phyloP scores from a whole-genome alignment of 1,140 invertebrate genomes.

The Neotoxoptera formosana region DNA sequence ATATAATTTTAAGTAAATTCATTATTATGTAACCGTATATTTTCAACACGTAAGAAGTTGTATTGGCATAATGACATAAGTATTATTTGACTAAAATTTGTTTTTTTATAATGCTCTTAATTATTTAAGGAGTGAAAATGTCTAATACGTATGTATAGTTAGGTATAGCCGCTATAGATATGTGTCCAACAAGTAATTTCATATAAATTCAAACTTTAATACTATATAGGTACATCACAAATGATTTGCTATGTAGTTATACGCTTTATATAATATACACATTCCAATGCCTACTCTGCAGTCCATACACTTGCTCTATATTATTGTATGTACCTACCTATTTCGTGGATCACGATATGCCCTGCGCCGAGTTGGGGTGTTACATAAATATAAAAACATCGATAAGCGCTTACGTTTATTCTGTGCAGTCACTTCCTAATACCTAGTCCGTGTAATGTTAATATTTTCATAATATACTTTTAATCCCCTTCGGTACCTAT shows the following conservation, averaged over 20 bases:
- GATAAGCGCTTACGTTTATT: neutral
- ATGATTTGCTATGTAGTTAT: neutral
- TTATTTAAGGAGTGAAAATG: neutral
- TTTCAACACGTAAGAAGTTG: neutral
- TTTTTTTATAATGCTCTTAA: too few relatives aligned
- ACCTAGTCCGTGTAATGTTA: neutral
- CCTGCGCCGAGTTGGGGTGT: neutral
- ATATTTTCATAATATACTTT: neutral
- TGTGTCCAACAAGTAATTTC: neutral
- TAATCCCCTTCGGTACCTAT: neutral
- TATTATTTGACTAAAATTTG: too few relatives aligned
- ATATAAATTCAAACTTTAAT: neutral
- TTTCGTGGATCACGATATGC: neutral
- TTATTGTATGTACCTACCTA: too few relatives aligned
- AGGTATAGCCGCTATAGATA: neutral
- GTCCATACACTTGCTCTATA: neutral
- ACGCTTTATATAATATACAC: neutral
- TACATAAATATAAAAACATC: constrained; percentile 9
- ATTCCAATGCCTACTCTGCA: neutral
- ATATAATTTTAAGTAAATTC: neutral
- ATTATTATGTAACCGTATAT: neutral
- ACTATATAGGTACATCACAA: neutral
- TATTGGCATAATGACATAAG: too few relatives aligned
- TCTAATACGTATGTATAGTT: neutral
- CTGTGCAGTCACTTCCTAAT: neutral